phyloP scores from a whole-genome alignment of 2,797 vertebrate genomes.

The Takifugu ocellatus region DNA sequence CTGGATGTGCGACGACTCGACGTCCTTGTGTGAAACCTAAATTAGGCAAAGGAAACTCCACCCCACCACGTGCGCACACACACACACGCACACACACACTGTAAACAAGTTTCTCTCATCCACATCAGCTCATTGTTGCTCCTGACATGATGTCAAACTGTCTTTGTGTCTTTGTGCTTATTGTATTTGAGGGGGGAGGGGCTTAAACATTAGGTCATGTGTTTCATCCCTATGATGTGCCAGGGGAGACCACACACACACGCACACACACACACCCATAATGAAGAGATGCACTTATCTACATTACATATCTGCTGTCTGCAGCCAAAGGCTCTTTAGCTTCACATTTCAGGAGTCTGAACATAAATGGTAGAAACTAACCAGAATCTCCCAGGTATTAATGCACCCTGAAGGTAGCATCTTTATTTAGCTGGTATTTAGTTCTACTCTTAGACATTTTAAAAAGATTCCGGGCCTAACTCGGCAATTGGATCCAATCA shows the following conservation, averaged over 20 bases:
- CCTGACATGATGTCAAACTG: conserved; percentile 30
- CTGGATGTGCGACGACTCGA: too few relatives aligned
- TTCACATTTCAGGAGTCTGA: conserved; percentile 13
- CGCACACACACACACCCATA: conserved; percentile 3
- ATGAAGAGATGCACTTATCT: conserved; percentile 9
- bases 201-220: conserved; percentile 34
- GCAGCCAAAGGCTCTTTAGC: conserved; percentile 16
- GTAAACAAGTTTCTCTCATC: conserved; percentile 54
- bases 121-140: conserved; percentile 18
- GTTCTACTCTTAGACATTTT: too few relatives aligned
- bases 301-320: conserved; percentile 27
- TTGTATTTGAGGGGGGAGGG: conserved; percentile 40
- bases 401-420: neutral
- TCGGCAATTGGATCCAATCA: too few relatives aligned
- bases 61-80: too few relatives aligned
- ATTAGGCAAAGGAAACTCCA: too few relatives aligned
- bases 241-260: conserved; percentile 37
- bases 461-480: too few relatives aligned
- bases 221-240: conserved; percentile 45
- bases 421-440: too few relatives aligned
- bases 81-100: neutral
- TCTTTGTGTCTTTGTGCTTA: conserved; percentile 49
- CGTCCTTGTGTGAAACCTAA: too few relatives aligned
- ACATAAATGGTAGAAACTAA: conserved; percentile 1
- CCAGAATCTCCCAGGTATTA: neutral